Evolutionary conservation across 1,140 invertebrate species (phyloP).

Genomic region (Drosophila obscura): DNA sequence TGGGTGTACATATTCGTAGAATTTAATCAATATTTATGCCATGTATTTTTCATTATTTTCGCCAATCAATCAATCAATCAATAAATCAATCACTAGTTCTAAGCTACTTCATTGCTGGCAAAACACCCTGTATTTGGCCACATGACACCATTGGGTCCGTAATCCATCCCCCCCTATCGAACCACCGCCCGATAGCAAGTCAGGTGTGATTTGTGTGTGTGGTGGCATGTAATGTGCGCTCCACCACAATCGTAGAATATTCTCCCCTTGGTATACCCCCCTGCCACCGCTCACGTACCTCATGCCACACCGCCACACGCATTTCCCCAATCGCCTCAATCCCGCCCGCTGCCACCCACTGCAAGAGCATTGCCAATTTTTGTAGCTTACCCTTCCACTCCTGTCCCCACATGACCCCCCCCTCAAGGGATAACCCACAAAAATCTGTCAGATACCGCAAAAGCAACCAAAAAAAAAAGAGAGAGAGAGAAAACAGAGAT

Average conservation of each 20-base stretch:
- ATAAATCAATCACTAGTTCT: no score
- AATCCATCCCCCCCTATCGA: no score
- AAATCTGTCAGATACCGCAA: conserved; percentile 80
- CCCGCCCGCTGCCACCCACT: conserved; percentile 4
- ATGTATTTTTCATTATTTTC: no score
- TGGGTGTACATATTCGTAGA: no score
- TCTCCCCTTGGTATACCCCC: conserved; percentile 7
- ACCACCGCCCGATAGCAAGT: conserved; percentile 11
- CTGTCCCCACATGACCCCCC: conserved; percentile 7
- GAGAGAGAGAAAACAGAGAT: neutral
- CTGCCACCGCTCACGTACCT: neutral
- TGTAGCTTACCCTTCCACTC: neutral
- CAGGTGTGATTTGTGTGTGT: conserved; percentile 37
- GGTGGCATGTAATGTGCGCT: conserved; percentile 28
- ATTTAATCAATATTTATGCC: no score
- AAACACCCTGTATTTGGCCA: no score
- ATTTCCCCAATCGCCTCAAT: no score
- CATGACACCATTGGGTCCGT: no score
- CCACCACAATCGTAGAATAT: conserved; percentile 14
- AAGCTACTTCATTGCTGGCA: no score
- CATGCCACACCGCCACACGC: no score
- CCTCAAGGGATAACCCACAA: conserved; percentile 62
- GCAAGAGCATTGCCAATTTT: conserved; percentile 44
- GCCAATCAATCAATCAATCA: no score
- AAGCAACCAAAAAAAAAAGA: conserved; percentile 49